Evolutionary conservation across 2,888 invertebrate genomes (phyloP).

Genomic region (Pardosa pseudoannulata): DNA sequence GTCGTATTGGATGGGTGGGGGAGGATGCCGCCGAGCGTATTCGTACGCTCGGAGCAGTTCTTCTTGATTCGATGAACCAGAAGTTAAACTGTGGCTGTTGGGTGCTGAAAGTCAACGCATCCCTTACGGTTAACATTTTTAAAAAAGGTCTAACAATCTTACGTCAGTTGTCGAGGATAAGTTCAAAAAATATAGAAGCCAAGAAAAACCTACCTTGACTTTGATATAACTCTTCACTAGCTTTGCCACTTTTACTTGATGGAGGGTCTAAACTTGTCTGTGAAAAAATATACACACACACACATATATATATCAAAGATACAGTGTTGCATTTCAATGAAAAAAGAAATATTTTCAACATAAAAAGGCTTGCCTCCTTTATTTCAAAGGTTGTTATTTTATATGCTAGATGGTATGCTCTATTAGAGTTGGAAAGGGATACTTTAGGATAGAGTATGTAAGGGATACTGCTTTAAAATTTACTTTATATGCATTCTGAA

Average conservation of each 20-base stretch:
- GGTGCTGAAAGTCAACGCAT: too few relatives aligned
- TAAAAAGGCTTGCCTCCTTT: too few relatives aligned
- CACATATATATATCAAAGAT: background rate
- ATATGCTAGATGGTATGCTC: too few relatives aligned
- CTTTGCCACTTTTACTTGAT: conserved; percentile 73
- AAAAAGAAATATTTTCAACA: background rate
- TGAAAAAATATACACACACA: background rate
- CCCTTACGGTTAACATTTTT: too few relatives aligned
- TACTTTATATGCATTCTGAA: too few relatives aligned
- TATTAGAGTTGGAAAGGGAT: too few relatives aligned
- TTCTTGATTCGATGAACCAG: conserved; percentile 74
- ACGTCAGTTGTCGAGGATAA: too few relatives aligned
- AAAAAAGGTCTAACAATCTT: too few relatives aligned
- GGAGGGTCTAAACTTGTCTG: conserved; percentile 73
- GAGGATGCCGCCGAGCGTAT: conserved; percentile 73
- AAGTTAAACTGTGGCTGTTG: conserved; percentile 72
- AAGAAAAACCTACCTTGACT: conserved; percentile 60
- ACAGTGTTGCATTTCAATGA: background rate
- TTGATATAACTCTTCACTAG: conserved; percentile 73
- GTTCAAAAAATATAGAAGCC: too few relatives aligned
- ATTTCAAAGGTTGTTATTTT: too few relatives aligned
- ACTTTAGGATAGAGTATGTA: too few relatives aligned
- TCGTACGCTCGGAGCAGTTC: conserved; percentile 74
- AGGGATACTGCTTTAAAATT: too few relatives aligned
- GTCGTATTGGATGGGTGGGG: conserved; percentile 65